phyloP scores from a whole-genome alignment of 2,797 vertebrate genomes.

The Xyrichtys novacula region DNA sequence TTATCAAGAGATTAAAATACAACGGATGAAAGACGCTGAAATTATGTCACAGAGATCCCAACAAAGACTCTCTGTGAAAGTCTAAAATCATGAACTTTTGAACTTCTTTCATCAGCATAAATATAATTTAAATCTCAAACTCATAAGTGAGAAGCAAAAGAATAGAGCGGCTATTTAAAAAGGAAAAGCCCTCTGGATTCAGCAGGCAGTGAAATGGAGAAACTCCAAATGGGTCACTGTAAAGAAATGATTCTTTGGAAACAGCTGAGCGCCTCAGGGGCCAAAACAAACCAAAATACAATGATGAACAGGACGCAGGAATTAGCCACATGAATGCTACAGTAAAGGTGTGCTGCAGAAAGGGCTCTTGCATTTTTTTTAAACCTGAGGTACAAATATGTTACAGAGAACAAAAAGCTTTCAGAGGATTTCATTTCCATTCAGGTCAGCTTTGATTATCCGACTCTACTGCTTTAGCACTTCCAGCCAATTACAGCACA shows the following conservation, averaged over 20 bases:
- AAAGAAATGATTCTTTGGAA: slow-evolving; percentile 26
- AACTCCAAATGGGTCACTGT: slow-evolving; percentile 12
- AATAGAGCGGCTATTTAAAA: slow-evolving; percentile 1
- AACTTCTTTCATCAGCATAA: background rate
- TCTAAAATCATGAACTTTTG: background rate
- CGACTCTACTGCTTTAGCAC: slow-evolving; percentile 17
- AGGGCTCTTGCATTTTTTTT: slow-evolving; percentile 6
- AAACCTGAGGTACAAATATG: slow-evolving; percentile 10
- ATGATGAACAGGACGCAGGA: slow-evolving; percentile 6
- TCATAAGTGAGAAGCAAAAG: background rate
- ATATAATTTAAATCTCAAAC: slow-evolving; percentile 12
- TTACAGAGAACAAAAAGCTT: background rate
- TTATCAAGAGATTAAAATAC: slow-evolving; percentile 5
- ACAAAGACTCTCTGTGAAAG: background rate
- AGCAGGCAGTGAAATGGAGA: slow-evolving; percentile 14
- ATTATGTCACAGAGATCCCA: background rate
- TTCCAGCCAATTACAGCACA: slow-evolving; percentile 57
- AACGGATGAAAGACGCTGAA: slow-evolving; percentile 5
- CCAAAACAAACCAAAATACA: slow-evolving; percentile 30
- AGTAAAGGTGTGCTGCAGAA: slow-evolving; percentile 2
- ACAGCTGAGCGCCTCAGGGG: slow-evolving; percentile 12
- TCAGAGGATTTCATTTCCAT: slow-evolving; percentile 8
- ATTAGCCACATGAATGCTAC: slow-evolving; percentile 12
- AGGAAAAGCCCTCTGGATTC: slow-evolving; percentile 3
- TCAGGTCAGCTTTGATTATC: slow-evolving; percentile 27